phyloP scores from a whole-genome alignment of 2,797 vertebrate species.

The Danio tinwini region DNA sequence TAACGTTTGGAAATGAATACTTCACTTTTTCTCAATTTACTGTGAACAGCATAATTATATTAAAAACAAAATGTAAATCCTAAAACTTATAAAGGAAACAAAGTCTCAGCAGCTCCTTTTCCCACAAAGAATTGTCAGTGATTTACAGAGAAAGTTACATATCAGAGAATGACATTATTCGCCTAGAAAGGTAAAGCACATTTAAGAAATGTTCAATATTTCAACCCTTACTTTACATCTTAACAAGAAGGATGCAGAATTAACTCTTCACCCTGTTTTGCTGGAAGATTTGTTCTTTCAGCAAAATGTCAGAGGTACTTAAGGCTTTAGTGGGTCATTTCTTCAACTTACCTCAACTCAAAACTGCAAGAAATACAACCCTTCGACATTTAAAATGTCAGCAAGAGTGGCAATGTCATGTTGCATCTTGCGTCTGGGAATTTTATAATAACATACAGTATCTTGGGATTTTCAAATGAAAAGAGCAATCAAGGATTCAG shows the following conservation, averaged over 20 bases:
- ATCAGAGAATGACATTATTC: neutral
- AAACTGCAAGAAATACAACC: conserved; percentile 34
- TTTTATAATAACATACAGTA: conserved; percentile 25
- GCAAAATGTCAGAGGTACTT: conserved; percentile 48
- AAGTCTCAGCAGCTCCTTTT: conserved; percentile 14
- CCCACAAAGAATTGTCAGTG: neutral
- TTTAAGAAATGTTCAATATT: neutral
- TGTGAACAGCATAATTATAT: neutral
- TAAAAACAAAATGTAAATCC: neutral
- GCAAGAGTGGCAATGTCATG: conserved; percentile 25
- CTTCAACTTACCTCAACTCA: conserved; percentile 23
- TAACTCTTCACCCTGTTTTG: conserved; percentile 11
- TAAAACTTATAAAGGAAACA: conserved; percentile 25
- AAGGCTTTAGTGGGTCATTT: conserved; percentile 19
- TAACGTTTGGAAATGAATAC: neutral
- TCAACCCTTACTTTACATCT: neutral
- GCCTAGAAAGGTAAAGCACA: neutral
- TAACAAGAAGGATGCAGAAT: conserved; percentile 13
- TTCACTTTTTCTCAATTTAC: neutral
- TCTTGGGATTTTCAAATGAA: conserved; percentile 36
- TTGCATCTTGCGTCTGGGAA: conserved; percentile 5
- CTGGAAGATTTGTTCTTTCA: conserved; percentile 22
- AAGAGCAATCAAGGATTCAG: conserved; percentile 19
- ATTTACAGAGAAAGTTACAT: neutral
- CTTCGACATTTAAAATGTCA: conserved; percentile 45